Evolutionary conservation across 2,888 invertebrate genomes (phyloP), one percentile per base, ranked within the genome.

Genomic region (Troides helena): DNA sequence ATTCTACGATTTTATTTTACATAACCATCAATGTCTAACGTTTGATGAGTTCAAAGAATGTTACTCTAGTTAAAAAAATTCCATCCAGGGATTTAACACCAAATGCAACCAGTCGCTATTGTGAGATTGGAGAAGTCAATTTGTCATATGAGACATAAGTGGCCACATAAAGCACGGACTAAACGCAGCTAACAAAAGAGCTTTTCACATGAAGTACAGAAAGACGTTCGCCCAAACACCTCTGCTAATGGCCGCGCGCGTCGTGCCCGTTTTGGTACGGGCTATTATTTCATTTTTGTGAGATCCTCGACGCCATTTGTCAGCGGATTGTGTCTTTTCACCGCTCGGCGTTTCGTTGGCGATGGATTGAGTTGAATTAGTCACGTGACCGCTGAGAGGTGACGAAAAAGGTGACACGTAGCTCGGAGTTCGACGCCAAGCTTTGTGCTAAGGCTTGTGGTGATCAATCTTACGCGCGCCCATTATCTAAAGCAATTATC

Each of bases 221-320:
- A 90, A 90, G 85, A 84, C 86, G 89, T 87, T 92, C 92, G 86
- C 92, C 92, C 92, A 90, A 90, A 92, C 92, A 90, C 85, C 90
- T 89, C 89, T 86, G 79, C 89, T 91, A 92, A 92, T 92, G 90
- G 88, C 86, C 84, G 80, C 83, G 82, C 84, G 85, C 87, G 83
- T 82, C 85, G 87, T 84, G 82, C 85, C 87, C 80, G 89, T 85
- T 90, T 90, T 88, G 90, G 90, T 87, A 88, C 82, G 89, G 89
- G 79, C 88, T 89, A 92, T 92, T 92, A 92, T 90, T 84, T 90
- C 82, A 92, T 91, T 92, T 92, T 91, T 90, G 91, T 92, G 84
- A 89, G 90, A 83, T 86, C 88, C 90, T 89, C 89, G 83, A 85
- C 85, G 84, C 87, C 86, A 92, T 92, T 92, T 92, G 92, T 92